These are phyloP conservation scores for Cephalopholis sonnerati DNA, from an alignment of 2,113 vertebrate genomes.

Conservation along the genomic window DNA sequence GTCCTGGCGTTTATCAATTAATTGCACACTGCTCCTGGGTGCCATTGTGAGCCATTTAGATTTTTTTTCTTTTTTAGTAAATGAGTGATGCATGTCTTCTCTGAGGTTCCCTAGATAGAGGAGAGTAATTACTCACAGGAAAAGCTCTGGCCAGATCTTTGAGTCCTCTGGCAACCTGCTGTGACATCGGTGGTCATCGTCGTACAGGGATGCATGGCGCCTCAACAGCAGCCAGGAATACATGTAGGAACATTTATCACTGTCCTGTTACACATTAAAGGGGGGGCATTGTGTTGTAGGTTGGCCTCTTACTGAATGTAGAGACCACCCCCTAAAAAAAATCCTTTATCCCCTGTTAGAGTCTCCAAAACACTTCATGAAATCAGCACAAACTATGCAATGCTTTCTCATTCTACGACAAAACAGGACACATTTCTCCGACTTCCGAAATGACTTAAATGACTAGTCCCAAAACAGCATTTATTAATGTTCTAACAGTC, in stretches of 20 bases:
- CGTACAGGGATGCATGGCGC: not conserved
- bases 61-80: conserved; percentile 65
- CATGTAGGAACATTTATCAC: not conserved
- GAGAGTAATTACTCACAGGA: conserved; percentile 73
- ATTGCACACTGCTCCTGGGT: conserved; percentile 80
- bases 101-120: conserved; percentile 59
- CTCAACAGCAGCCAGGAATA: not conserved
- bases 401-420: too few species aligned
- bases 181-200: conserved; percentile 44
- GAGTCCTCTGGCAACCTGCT: conserved; percentile 50
- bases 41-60: conserved; percentile 71
- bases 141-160: conserved; percentile 63
- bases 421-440: too few species aligned
- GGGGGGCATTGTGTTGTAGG: not conserved
- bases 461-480: too few species aligned
- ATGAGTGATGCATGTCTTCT: conserved; percentile 79
- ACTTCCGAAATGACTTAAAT: too few species aligned
- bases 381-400: not conserved
- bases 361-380: not conserved
- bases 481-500: too few species aligned
- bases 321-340: not conserved
- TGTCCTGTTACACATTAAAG: not conserved
- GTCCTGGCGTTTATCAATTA: conserved; percentile 84
- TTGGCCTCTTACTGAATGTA: conserved; percentile 2
- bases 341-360: not conserved